These are phyloP conservation scores for Hofmannophila pseudospretella DNA, from an alignment of 2,888 invertebrate genomes.

Conservation along the genomic window DNA sequence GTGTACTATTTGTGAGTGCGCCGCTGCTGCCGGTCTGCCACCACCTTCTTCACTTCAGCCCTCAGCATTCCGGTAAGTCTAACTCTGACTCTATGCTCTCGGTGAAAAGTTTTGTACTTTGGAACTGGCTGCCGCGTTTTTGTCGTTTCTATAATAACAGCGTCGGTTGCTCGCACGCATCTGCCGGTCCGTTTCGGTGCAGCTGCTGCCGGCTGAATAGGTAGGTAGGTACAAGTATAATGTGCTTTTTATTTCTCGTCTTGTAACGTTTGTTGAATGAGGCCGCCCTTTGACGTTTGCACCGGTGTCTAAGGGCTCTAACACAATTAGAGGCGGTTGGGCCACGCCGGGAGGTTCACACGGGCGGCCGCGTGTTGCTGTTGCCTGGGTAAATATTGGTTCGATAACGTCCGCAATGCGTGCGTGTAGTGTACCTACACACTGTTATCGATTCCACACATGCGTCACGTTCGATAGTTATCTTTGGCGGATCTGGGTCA, in stretches of 20 bases:
- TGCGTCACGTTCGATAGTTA: conserved; percentile 73
- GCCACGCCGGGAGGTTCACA: conserved; percentile 38
- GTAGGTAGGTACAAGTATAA: conserved; percentile 40
- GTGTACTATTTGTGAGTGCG: conserved; percentile 75
- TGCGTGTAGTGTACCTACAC: conserved; percentile 58
- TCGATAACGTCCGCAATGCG: conserved; percentile 66
- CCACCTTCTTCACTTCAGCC: conserved; percentile 26
- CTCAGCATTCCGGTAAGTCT: conserved; percentile 51
- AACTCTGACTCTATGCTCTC: conserved; percentile 21
- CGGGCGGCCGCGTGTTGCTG: conserved; percentile 50
- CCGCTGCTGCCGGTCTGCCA: conserved; percentile 57
- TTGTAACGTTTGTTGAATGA: conserved; percentile 42
- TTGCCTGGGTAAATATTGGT: conserved; percentile 66
- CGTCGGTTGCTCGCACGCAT: conserved; percentile 61
- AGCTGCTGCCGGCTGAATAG: conserved; percentile 65
- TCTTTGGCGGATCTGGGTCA: conserved; percentile 73
- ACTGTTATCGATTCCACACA: conserved; percentile 74
- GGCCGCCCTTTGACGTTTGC: conserved; percentile 38
- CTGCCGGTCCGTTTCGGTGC: conserved; percentile 65
- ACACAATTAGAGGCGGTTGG: conserved; percentile 39
- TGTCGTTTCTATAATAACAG: conserved; percentile 50
- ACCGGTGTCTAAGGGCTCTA: conserved; percentile 45
- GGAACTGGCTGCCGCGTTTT: conserved; percentile 40
- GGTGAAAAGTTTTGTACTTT: conserved; percentile 36
- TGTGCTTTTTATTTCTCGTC: conserved; percentile 48